Base-by-base conservation (phyloP, 2,797 vertebrate genomes). In the Syngnathus acus region DNA sequence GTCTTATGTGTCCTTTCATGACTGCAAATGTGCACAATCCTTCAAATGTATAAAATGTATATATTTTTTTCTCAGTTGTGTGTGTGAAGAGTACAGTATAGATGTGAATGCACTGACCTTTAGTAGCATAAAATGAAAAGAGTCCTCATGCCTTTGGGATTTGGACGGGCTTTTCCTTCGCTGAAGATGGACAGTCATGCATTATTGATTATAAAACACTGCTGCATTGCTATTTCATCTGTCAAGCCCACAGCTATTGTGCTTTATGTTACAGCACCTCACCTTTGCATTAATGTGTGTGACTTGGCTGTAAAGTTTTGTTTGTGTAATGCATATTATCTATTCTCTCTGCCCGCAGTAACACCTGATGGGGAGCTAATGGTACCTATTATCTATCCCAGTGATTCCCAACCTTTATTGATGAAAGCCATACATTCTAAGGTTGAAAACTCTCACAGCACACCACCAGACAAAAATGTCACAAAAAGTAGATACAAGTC, bases 141-240 rank as follows among this genome's bases (percentile, higher is more conserved):
- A 79, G 83, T 82, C 83, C 40, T 86, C 84, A 86, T 84, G 87
- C 86, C 84, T 86, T 84, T 76, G 83, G 88, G 87, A 86, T 87
- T 87, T 76, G 75, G 80, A 84, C 78, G 84, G 80, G 75, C 75
- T 87, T 81, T 84, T 76, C 85, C 82, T 86, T 79, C 82, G 77
- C 76, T 74, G 73, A 87, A 89, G 89, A 89, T 79, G 85, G 85
- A 86, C 86, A 84, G 79, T 68, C 77, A 87, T 89, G 80, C 87
- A 90, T 89, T 90, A 90, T 90, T 90, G 87, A 90, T 89, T 75
- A 86, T 73, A 87, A 87, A 90, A 87, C 87, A 87, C 84, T 89
- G 81, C 83, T 85, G 85, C 85, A 64, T 79, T 83, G 84, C 85
- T 76, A 85, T 89, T 89, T 86, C 79, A 87, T 84, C 83, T 83